Evolutionary conservation across 2,888 invertebrate genomes (phyloP).

Genomic region (Harpalus rubripes): DNA sequence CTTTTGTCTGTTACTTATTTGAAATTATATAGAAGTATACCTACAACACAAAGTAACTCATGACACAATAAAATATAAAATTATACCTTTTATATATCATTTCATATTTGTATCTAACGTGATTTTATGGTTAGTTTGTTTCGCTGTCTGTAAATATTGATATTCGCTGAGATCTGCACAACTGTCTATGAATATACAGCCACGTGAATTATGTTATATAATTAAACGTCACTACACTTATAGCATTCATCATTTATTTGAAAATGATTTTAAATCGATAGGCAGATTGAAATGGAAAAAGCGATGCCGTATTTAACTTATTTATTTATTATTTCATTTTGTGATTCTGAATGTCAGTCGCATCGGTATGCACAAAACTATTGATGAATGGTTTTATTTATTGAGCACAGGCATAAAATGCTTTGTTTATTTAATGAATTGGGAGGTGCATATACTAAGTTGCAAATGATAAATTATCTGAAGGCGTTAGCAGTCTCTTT

Average conservation of each 20-base stretch:
- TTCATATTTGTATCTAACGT: neutral
- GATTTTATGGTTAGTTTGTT: neutral
- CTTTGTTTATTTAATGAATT: constrained; percentile 57
- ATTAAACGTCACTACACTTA: neutral
- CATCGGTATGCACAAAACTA: constrained; percentile 40
- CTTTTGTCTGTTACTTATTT: neutral
- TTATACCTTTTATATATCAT: neutral
- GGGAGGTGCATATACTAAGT: constrained; percentile 56
- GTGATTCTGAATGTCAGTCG: constrained; percentile 14
- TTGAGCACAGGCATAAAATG: constrained; percentile 10
- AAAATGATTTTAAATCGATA: constrained; percentile 16
- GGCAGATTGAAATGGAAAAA: constrained; percentile 20
- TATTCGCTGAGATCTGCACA: neutral
- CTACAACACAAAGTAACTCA: neutral
- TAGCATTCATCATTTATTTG: constrained; percentile 12
- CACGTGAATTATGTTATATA: constrained; percentile 2
- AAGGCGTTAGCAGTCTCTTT: constrained; percentile 43
- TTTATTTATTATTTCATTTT: constrained; percentile 38
- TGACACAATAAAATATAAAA: neutral
- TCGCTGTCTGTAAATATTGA: neutral
- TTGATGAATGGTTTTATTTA: constrained; percentile 58
- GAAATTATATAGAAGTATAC: neutral
- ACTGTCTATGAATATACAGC: neutral
- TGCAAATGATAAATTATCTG: constrained; percentile 59
- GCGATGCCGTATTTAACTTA: constrained; percentile 9